Evolutionary conservation across 2,888 invertebrate genomes (phyloP), one percentile per base, ranked within the genome.

Genomic region (Drosophila lacicola): DNA sequence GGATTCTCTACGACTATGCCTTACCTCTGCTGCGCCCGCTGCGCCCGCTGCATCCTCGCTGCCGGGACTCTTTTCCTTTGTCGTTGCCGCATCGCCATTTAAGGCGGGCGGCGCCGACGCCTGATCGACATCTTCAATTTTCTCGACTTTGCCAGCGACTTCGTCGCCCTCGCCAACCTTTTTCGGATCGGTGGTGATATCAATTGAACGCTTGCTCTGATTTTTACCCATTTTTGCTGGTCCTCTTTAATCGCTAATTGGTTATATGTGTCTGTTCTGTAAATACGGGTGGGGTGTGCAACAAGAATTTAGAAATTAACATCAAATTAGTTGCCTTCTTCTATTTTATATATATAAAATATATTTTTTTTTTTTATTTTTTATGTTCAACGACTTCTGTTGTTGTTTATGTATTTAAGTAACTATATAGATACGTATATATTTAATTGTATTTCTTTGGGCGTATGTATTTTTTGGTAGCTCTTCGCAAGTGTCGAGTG

Each of bases 151-250:
- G 72, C 95, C 96, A 64, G 94, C 94, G 72, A 94, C 93, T 85
- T 94, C 94, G 55, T 93, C 93, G 58, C 90, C 89, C 51, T 90
- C 89, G 51, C 78, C 92, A 93, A 94, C 91, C 93, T 95, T 94
- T 65, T 90, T 90, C 63, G 90, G 84, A 88, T 95, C 95, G 92
- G 96, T 96, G 88, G 95, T 95, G 93, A 96, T 96, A 92, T 96
- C 96, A 93, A 96, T 96, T 90, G 96, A 97, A 93, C 96, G 95
- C 93, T 96, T 96, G 93, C 96, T 96, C 94, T 96, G 96, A 94
- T 95, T 95, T 93, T 95, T 96, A 94, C 96, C 96, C 96, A 97
- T 97, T 92, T 77, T 64, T 78, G 58, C 51, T 77, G 70, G 53
- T 83, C 65, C 78, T 78, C 58, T 61, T 67, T 85, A 78, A 93